Evolutionary conservation across 2,797 vertebrate species (phyloP).

Genomic region (Lutjanus argentimaculatus): DNA sequence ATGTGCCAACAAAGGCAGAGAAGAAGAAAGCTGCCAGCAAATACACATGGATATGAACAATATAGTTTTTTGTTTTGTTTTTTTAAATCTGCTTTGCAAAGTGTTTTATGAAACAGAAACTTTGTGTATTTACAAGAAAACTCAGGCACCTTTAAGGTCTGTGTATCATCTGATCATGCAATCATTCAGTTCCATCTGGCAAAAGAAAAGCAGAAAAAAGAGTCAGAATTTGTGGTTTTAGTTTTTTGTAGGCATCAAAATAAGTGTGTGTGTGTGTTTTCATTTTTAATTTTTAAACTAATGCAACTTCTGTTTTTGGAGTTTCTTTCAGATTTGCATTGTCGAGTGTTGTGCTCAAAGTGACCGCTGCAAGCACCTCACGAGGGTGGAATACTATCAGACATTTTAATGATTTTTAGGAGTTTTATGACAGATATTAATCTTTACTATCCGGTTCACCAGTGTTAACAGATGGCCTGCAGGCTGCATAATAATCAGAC

Average conservation of each 20-base stretch:
- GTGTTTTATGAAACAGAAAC: neutral
- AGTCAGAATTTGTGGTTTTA: neutral
- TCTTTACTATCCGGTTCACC: neutral
- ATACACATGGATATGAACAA: neutral
- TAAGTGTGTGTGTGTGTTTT: neutral
- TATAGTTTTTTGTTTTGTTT: neutral
- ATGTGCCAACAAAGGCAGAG: neutral
- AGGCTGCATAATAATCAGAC: neutral
- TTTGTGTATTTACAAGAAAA: no score
- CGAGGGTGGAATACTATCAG: neutral
- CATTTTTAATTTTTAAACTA: no score
- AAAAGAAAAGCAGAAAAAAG: neutral
- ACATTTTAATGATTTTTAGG: neutral
- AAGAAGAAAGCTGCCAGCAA: neutral
- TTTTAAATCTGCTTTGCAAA: neutral
- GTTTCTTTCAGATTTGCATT: neutral
- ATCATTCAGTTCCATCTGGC: neutral
- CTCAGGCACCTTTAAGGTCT: neutral
- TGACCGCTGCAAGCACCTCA: neutral
- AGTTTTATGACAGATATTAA: neutral
- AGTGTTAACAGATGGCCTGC: neutral
- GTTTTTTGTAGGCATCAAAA: neutral
- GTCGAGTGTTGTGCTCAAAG: neutral
- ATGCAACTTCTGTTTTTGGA: no score
- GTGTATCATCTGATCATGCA: neutral